Conservation (phyloP, 2,888 invertebrate genomes). For the Athalia rosae region DNA sequence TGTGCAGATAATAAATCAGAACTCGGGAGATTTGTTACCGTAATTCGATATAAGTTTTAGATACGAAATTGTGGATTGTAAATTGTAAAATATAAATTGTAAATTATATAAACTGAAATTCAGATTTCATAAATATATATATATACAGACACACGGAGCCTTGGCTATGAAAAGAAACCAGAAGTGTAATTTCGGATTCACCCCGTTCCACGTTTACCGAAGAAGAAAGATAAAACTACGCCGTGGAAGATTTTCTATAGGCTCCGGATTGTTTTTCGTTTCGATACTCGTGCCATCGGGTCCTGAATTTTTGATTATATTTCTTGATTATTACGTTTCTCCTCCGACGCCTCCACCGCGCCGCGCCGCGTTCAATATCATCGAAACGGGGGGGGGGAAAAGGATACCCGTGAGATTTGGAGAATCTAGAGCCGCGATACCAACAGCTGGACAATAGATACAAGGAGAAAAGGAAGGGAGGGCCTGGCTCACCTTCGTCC, state of each 20-base stretch:
- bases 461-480: too few species aligned
- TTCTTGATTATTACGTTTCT: neutral
- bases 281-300: constrained; percentile 2
- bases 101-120: neutral
- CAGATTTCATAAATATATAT: too few species aligned
- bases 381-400: neutral
- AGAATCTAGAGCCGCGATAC: constrained; percentile 46
- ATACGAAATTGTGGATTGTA: constrained; percentile 20
- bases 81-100: constrained; percentile 26
- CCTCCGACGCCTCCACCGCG: neutral
- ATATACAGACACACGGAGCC: too few species aligned
- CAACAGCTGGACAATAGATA: constrained; percentile 46
- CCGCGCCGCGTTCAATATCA: neutral
- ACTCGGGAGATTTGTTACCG: constrained; percentile 26
- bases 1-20: constrained; percentile 34
- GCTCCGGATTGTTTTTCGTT: constrained; percentile 18
- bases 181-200: constrained; percentile 19
- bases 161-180: neutral
- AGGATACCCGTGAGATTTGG: constrained; percentile 21
- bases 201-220: neutral
- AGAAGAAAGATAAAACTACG: neutral
- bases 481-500: constrained; percentile 76
- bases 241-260: too few species aligned
- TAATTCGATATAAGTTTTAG: constrained; percentile 12
- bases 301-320: constrained; percentile 30